Conservation (phyloP, 2,113 vertebrate species). For the Malurus alboscapulatus region DNA sequence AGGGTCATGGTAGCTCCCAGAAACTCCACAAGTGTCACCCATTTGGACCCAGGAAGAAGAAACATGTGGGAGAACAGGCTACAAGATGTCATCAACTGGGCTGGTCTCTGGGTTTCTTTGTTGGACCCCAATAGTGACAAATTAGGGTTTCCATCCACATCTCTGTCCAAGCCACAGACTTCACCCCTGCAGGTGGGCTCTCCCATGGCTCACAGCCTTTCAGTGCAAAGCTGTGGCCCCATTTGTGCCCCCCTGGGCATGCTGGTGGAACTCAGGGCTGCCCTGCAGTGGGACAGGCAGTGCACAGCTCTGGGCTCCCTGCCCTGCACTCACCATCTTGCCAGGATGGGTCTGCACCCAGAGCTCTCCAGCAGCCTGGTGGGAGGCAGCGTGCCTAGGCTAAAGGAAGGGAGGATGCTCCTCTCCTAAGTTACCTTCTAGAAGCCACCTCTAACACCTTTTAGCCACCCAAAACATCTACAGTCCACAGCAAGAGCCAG, state of each 20-base stretch:
- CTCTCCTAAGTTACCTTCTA: not conserved
- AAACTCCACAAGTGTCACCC: not conserved
- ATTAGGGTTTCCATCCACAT: not conserved
- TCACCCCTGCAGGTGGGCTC: not conserved
- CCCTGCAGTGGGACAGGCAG: not conserved
- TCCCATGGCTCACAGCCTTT: not conserved
- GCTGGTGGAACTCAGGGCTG: not conserved
- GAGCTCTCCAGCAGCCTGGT: not conserved
- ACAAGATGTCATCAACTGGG: fast-evolving
- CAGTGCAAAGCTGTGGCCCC: not conserved
- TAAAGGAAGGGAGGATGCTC: not conserved
- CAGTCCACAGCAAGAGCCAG: not conserved
- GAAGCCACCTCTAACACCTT: not conserved
- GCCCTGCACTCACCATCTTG: not conserved
- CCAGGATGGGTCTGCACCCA: not conserved
- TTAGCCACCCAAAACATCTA: not conserved
- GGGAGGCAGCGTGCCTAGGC: not conserved
- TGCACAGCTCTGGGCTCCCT: not conserved
- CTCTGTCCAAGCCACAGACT: not conserved
- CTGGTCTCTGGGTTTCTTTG: not conserved
- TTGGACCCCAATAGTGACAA: not conserved
- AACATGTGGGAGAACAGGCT: fast-evolving
- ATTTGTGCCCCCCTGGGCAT: fast-evolving
- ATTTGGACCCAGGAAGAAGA: not conserved
- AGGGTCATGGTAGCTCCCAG: not conserved